Percentiles rank a stretch among this genome's conserved stretches.
Conservation (phyloP, 2,113 vertebrate genomes). For the Clarias magur region DNA sequence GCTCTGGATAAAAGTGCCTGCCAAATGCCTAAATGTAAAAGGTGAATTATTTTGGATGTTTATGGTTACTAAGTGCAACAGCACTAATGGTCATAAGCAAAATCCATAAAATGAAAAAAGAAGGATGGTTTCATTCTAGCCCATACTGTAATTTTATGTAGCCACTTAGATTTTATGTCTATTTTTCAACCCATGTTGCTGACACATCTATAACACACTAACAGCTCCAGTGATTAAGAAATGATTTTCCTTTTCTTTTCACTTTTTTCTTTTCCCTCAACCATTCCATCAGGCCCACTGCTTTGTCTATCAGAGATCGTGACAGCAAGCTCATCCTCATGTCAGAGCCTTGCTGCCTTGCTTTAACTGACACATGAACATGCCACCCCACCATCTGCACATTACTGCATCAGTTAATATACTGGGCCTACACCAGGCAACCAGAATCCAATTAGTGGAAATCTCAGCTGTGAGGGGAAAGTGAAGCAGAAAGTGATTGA, state of each 20-base stretch:
- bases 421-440: not conserved
- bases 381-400: slow-evolving; percentile 6
- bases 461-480: not conserved
- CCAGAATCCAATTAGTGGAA: slow-evolving; percentile 12
- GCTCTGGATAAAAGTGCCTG: too few relatives aligned
- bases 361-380: not conserved
- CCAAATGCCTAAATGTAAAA: not conserved
- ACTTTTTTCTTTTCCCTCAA: too few relatives aligned
- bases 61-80: not conserved
- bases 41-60: not conserved
- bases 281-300: not conserved
- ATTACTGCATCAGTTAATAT: slow-evolving; percentile 15
- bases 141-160: not conserved
- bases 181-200: not conserved
- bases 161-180: not conserved
- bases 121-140: not conserved
- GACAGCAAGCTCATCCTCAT: not conserved
- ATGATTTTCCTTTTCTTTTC: too few relatives aligned
- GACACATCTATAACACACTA: not conserved
- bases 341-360: not conserved
- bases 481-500: slow-evolving; percentile 14
- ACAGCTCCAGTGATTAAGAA: not conserved
- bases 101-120: not conserved
- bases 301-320: not conserved
- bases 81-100: not conserved